Evolutionary conservation across 2,888 invertebrate species (phyloP).

Genomic region (Metacarcinus magister): DNA sequence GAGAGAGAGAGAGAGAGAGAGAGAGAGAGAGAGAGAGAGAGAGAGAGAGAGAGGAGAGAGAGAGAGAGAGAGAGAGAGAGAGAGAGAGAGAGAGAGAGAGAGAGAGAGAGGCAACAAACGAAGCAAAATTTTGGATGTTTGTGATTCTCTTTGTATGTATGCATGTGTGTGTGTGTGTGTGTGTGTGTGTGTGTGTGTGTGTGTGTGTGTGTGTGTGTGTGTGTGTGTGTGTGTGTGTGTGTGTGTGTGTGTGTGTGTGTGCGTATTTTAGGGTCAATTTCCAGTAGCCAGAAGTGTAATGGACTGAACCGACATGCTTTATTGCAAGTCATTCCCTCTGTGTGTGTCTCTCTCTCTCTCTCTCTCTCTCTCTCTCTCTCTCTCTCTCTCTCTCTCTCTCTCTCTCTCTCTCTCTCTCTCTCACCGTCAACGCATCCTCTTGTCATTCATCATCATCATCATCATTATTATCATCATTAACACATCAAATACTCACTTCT

Average conservation of each 20-base stretch:
- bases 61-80: constrained; percentile 49
- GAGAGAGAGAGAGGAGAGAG: too few species aligned
- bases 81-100: background rate
- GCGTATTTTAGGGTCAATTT: background rate
- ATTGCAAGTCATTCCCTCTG: background rate
- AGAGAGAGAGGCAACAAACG: too few species aligned
- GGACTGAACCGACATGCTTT: background rate
- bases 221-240: background rate
- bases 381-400: constrained; percentile 26
- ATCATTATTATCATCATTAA: too few species aligned
- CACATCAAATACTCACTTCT: too few species aligned
- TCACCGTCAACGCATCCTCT: too few species aligned
- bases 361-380: background rate
- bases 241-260: too few species aligned
- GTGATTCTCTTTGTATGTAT: background rate
- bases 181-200: background rate
- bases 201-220: constrained; percentile 28
- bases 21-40: constrained; percentile 57
- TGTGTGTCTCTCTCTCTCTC: background rate
- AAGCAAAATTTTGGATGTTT: background rate
- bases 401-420: constrained; percentile 22
- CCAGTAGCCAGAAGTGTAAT: background rate
- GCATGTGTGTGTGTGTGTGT: background rate
- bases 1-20: constrained; percentile 6
- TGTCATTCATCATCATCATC: too few species aligned